Evolutionary conservation across 30 jellyfish, hydroid and myxozoan genomes (phyloP).

Genomic region (Clytia hemisphaerica): DNA sequence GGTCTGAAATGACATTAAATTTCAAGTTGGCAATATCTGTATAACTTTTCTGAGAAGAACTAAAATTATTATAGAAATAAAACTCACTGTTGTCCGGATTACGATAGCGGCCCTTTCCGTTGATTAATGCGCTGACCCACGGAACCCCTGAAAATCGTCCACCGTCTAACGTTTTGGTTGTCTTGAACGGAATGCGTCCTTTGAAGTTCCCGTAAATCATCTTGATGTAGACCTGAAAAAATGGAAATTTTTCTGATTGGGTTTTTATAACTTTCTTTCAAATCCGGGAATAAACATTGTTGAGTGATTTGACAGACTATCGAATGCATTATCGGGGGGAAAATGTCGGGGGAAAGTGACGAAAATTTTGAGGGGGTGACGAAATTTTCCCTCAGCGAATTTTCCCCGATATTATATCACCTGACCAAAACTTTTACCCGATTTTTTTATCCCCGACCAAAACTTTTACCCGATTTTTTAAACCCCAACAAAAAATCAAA

Average conservation of each 20-base stretch:
- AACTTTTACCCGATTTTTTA: too few species aligned
- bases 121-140: slow-evolving; percentile 85
- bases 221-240: slow-evolving; percentile 55
- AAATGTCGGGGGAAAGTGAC: background rate
- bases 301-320: background rate
- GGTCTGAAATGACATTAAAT: background rate
- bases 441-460: too few species aligned
- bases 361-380: too few species aligned
- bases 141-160: slow-evolving; percentile 85
- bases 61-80: background rate
- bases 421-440: too few species aligned
- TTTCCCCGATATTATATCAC: too few species aligned
- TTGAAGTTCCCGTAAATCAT: slow-evolving; percentile 69
- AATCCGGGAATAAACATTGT: background rate
- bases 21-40: too few species aligned
- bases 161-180: slow-evolving; percentile 74
- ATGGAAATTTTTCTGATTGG: background rate
- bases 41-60: background rate
- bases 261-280: background rate
- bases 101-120: slow-evolving; percentile 74
- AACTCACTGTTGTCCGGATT: slow-evolving; percentile 66
- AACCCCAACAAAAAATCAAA: too few species aligned
- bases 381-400: too few species aligned
- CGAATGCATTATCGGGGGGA: background rate
- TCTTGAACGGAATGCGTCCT: slow-evolving; percentile 30